Conservation (phyloP, 2,113 vertebrate genomes). For the Zosterops pallidus region DNA sequence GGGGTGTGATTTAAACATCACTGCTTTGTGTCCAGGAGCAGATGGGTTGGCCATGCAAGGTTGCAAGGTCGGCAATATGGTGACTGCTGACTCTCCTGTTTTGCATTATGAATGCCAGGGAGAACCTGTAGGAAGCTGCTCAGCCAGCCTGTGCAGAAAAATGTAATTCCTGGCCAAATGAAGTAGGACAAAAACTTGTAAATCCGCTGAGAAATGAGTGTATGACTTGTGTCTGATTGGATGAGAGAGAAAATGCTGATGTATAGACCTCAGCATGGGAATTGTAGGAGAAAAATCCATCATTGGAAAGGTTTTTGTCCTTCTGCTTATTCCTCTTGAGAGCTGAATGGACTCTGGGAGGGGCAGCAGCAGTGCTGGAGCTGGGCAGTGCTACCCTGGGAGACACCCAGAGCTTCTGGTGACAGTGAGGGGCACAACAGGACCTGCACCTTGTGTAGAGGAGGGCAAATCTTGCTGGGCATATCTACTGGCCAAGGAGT, state of each 20-base stretch:
- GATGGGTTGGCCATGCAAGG: background rate
- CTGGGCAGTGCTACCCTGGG: background rate
- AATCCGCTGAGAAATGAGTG: background rate
- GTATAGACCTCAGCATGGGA: background rate
- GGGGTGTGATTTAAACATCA: background rate
- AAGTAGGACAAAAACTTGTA: background rate
- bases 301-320: background rate
- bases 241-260: background rate
- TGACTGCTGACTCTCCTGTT: background rate
- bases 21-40: background rate
- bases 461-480: background rate
- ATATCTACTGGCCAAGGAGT: background rate
- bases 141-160: background rate
- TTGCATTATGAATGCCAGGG: background rate
- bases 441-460: background rate
- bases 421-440: background rate
- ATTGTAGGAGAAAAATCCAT: background rate
- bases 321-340: background rate
- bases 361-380: background rate
- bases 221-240: background rate
- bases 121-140: background rate
- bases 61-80: background rate
- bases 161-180: background rate
- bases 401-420: background rate
- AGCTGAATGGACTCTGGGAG: background rate